A percentile compares a stretch with the other conserved stretches of the same genome.
Evolutionary conservation across 92 coral and sea anemone genomes (phyloP).

Genomic region (Epizoanthus rinbou): DNA sequence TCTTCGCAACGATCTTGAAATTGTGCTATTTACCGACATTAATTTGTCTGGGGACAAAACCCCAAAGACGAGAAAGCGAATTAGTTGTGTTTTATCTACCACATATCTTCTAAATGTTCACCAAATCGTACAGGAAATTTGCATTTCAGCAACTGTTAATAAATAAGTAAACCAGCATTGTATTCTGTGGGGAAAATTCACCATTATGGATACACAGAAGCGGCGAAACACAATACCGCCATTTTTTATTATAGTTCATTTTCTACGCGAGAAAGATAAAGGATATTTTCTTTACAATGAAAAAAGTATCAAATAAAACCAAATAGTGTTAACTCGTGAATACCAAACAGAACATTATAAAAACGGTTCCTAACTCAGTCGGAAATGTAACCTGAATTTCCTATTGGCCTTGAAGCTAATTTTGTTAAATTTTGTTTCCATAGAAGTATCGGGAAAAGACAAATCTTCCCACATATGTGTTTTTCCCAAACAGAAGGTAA

Average conservation of each 20-base stretch:
- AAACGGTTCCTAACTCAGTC: background rate
- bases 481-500: slow-evolving; percentile 30
- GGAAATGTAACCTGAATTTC: background rate
- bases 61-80: background rate
- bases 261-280: background rate
- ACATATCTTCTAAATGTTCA: slow-evolving; percentile 27
- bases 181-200: slow-evolving; percentile 16
- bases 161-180: slow-evolving; percentile 21
- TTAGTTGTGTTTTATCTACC: slow-evolving; percentile 29
- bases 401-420: background rate
- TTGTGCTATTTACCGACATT: background rate
- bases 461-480: slow-evolving; percentile 21
- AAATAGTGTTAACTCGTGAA: no score
- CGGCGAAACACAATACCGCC: slow-evolving; percentile 6
- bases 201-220: background rate
- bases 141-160: slow-evolving; percentile 27
- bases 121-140: slow-evolving; percentile 25
- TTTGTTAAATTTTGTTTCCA: background rate
- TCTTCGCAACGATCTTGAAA: background rate
- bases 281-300: no score
- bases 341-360: background rate
- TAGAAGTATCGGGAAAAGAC: slow-evolving; percentile 29
- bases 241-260: background rate
- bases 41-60: slow-evolving; percentile 6
- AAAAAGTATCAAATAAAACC: no score